Base-by-base conservation (phyloP, 2,888 invertebrate genomes). In the Epiblema foenella region DNA sequence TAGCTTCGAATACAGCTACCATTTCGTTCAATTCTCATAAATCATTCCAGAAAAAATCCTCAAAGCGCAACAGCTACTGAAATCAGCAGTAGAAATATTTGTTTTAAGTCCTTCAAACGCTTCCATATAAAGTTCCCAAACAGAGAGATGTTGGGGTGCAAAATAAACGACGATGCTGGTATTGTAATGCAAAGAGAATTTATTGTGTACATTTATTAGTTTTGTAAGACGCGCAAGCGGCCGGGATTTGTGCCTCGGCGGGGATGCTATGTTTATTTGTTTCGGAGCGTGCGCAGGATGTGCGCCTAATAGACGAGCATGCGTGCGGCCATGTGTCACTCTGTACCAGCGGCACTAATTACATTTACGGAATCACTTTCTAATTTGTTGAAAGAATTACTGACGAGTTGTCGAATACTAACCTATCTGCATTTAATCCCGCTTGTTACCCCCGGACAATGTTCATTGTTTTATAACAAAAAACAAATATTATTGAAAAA, bases 181-280 rank as follows among this genome's bases (percentile, higher is more conserved):
- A 83, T 84, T 85, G 85, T 86, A 85, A 89, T 87, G 86, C 85
- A 85, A 86, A 85, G 83, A 85, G 83, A 89, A 91, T 90, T 89
- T 89, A 90, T 90, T 86, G 88, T 85, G 81, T 86, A 87, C 83
- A 85, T 90, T 89, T 90, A 90, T 92, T 90, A 87, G 86, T 88
- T 91, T 84, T 82, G 88, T 86, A 88, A 87, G 88, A 84, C 87
- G 85, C 84, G 85, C 85, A 84, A 80, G 84, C 81, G 84, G 75
- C 79, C 77, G 84, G 87, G 87, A 87, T 88, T 89, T 88, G 86
- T 88, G 85, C 80, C 81, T 81, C 82, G 79, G 84, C 85, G 84
- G 88, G 88, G 90, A 86, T 84, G 85, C 81, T 76, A 84, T 85
- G 84, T 89, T 89, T 89, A 89, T 89, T 90, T 88, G 85, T 85